phyloP scores from a whole-genome alignment of 2,797 vertebrate species.

The Sorex maritimensis region DNA sequence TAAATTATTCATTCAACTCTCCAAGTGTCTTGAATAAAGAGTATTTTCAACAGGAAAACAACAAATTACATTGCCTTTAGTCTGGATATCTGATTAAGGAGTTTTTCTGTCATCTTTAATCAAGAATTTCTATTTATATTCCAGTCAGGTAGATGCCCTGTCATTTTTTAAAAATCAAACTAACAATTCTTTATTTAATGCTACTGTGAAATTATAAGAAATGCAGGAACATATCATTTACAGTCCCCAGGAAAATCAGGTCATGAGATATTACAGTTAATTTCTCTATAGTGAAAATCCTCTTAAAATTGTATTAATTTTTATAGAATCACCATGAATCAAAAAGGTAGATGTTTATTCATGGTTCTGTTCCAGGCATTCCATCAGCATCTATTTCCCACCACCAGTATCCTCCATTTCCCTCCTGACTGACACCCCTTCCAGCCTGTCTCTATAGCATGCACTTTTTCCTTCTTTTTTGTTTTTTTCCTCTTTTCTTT shows the following conservation, averaged over 20 bases:
- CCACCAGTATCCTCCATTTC: no score
- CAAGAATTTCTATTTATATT: conserved; percentile 71
- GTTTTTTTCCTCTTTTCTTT: no score
- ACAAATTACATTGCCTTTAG: conserved; percentile 63
- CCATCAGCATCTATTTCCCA: no score
- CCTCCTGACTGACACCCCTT: no score
- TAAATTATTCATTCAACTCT: conserved; percentile 26
- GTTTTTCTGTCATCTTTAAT: conserved; percentile 63
- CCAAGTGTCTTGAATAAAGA: conserved; percentile 63
- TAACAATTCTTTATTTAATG: conserved; percentile 23
- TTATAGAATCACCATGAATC: no score
- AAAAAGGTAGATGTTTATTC: no score
- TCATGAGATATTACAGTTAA: not conserved
- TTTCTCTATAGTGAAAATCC: not conserved
- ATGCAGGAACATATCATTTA: conserved; percentile 3
- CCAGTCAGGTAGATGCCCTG: conserved; percentile 55
- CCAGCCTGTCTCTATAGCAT: no score
- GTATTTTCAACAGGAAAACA: conserved; percentile 64
- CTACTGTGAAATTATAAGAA: conserved; percentile 64
- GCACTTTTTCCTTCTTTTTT: no score
- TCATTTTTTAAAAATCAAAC: conserved; percentile 63
- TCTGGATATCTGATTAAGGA: conserved; percentile 61
- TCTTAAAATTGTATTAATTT: no score
- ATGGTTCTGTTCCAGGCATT: no score
- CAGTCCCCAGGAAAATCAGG: not conserved